These are phyloP conservation scores for Delphinus delphis DNA, from an alignment of 2,113 vertebrate species.

Conservation along the genomic window DNA sequence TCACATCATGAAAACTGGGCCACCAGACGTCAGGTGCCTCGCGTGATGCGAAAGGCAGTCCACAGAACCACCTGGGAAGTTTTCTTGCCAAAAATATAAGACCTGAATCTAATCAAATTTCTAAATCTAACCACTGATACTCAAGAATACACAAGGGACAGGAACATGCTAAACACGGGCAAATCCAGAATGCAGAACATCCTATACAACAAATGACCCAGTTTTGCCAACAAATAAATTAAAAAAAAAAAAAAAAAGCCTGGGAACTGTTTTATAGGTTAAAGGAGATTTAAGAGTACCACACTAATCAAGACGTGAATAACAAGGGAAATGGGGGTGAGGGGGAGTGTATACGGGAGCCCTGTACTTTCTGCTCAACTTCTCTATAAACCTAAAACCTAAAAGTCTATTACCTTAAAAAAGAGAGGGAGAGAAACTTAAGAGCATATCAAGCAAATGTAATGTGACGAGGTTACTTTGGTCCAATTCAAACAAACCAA, in stretches of 20 bases:
- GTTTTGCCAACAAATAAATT: not conserved
- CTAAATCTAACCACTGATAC: conserved; percentile 26
- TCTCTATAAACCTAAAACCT: not conserved
- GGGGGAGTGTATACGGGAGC: not conserved
- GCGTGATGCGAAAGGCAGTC: not conserved
- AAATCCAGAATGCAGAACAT: not conserved
- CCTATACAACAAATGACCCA: not conserved
- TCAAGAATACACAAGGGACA: not conserved
- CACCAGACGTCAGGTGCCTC: not conserved
- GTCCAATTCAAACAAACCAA: not conserved
- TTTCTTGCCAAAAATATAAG: conserved; percentile 41
- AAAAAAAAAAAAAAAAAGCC: not conserved
- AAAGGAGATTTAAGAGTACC: not conserved
- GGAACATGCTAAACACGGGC: not conserved
- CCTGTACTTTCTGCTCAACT: not conserved
- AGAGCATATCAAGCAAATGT: not conserved
- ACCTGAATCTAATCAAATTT: conserved; percentile 49
- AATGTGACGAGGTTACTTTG: not conserved
- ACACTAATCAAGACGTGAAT: not conserved
- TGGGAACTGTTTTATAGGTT: not conserved
- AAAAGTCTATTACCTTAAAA: not conserved
- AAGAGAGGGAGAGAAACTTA: not conserved
- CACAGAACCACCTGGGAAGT: conserved; percentile 3
- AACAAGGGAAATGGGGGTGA: not conserved
- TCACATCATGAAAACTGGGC: not conserved